Percentiles rank a stretch among this genome's conserved stretches.
These are phyloP conservation scores for Podabrus alpinus DNA, from an alignment of 2,888 invertebrate genomes.

Conservation along the genomic window DNA sequence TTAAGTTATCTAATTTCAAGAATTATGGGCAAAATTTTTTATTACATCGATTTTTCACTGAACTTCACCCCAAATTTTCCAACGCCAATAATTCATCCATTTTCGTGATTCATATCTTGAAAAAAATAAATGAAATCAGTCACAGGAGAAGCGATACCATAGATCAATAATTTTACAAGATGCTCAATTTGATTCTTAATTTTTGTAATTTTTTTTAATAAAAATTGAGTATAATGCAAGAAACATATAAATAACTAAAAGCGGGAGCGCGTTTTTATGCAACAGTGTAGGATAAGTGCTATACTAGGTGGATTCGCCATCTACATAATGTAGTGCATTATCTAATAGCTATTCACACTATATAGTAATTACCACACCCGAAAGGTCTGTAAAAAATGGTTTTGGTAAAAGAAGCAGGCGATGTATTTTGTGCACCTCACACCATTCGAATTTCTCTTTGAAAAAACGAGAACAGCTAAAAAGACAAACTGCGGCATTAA, in stretches of 20 bases:
- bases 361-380: conserved; percentile 17
- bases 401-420: neutral
- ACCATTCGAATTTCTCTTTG: conserved; percentile 6
- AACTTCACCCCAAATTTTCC: neutral
- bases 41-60: neutral
- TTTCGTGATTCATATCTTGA: no score
- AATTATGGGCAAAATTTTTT: neutral
- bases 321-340: conserved; percentile 18
- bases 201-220: neutral
- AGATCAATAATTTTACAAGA: neutral
- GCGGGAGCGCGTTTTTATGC: conserved; percentile 5
- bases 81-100: no score
- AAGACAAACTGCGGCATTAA: conserved; percentile 10
- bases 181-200: neutral
- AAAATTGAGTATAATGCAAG: conserved; percentile 3
- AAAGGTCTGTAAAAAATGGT: conserved; percentile 2
- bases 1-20: neutral
- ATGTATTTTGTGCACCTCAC: neutral
- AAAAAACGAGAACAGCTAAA: neutral
- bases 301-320: neutral
- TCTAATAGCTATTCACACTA: conserved; percentile 17
- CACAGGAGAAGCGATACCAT: neutral
- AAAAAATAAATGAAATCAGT: no score
- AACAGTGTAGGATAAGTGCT: conserved; percentile 8
- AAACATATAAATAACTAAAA: conserved; percentile 17